Evolutionary conservation across 2,797 vertebrate species (phyloP), one percentile per base, ranked within the genome.

Genomic region (Tarsius wallacei): DNA sequence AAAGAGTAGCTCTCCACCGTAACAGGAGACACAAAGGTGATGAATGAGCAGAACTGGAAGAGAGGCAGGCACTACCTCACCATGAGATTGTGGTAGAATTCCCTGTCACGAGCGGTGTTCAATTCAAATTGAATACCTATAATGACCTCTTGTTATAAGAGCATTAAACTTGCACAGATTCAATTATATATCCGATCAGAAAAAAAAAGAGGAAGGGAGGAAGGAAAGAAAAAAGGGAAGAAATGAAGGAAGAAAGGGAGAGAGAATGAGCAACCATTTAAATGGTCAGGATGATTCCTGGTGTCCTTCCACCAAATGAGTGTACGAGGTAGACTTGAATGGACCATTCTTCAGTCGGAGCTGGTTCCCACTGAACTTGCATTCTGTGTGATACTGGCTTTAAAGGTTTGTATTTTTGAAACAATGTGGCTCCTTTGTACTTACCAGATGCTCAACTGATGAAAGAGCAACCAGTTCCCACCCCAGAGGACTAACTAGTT

Each of bases 41-140:
- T 6, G 17, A 33, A 59, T 0, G 51, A 1, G 55, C 64, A 59
- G 64, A 70, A 64, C 1, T 71, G 91, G 94, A 97, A 92, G 97
- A 96, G 88, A 86, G 85, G 87, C 90, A 94, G 94, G 31, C 36
- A 61, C 21, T 33, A 2, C 36, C 31, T 68, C 47, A 4, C 15
- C 59, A 86, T n/a, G 57, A 97, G 53, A 85, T 21, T 86, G n/a
- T n/a, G n/a, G 31, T 4, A 42, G 14, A 36, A 47, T 71, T 61
- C 36, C 36, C 31, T 15, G 16, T 24, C 49, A 7, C 5, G 31
- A 90, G 36, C 22, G 36, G 17, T 0, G 24, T 64, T 42, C 59
- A 21, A 0, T 22, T 76, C 7, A 14, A 31, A 19, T 59, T 55
- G 78, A 68, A 12, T 10, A 14, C 53, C 55, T 36, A 16, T 22